Evolutionary conservation across 2,113 vertebrate genomes (phyloP).

Genomic region (Neoarius graeffei): DNA sequence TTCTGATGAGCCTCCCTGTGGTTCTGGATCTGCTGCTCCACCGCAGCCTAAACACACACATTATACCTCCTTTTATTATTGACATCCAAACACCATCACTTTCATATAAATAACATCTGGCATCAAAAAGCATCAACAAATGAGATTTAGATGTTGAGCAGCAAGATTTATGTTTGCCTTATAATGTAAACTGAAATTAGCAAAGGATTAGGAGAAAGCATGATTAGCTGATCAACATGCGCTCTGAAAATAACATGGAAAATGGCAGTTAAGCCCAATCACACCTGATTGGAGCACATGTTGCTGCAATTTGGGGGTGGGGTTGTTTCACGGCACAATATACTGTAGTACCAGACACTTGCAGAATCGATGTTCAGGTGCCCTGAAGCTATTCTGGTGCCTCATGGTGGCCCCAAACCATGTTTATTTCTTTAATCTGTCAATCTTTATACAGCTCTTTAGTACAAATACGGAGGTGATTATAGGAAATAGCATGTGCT

Average conservation of each 20-base stretch:
- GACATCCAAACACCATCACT: not conserved
- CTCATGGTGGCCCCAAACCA: not conserved
- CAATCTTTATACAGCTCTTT: not conserved
- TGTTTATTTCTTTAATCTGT: not conserved
- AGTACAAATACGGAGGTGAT: too few species aligned
- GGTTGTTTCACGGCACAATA: too few species aligned
- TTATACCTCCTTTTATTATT: not conserved
- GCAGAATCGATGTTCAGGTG: not conserved
- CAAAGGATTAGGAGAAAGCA: not conserved
- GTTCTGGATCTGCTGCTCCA: slow-evolving; percentile 92
- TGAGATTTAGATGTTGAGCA: not conserved
- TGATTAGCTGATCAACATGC: not conserved
- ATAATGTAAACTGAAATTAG: not conserved
- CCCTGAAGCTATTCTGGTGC: not conserved
- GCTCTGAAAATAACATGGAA: not conserved
- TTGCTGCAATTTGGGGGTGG: not conserved
- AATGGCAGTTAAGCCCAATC: not conserved
- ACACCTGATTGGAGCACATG: not conserved
- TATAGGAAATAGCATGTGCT: too few species aligned
- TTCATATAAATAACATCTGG: not conserved
- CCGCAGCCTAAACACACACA: slow-evolving; percentile 79
- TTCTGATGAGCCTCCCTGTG: slow-evolving; percentile 92
- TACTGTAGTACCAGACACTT: not conserved
- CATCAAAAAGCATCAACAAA: slow-evolving; percentile 2
- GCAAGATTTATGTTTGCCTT: not conserved